A percentile compares a stretch with the other conserved stretches of the same genome.
Conservation (phyloP, 2,797 vertebrate genomes). For the Poeciliopsis presidionis region DNA sequence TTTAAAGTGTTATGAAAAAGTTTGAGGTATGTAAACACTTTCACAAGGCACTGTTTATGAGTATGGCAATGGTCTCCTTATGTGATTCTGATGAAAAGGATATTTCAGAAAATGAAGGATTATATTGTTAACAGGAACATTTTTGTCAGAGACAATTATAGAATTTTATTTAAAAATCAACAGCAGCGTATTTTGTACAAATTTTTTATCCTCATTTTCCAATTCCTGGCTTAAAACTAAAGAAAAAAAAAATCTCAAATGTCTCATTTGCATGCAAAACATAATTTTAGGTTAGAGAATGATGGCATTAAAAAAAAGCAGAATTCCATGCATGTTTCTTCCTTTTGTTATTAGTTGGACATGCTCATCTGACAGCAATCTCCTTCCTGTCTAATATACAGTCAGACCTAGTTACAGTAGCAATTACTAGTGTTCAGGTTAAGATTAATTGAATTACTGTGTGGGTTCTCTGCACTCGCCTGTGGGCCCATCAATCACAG, state of each 20-base stretch:
- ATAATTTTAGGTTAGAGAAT: constrained; percentile 55
- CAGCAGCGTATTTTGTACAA: background rate
- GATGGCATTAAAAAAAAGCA: constrained; percentile 12
- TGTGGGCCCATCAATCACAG: constrained; percentile 75
- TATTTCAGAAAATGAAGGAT: constrained; percentile 12
- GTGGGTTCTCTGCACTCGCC: constrained; percentile 66
- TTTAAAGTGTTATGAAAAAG: background rate
- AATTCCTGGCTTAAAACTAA: constrained; percentile 24
- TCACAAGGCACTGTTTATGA: background rate
- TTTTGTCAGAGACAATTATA: constrained; percentile 25
- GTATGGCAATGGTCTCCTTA: constrained; percentile 16
- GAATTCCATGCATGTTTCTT: constrained; percentile 47
- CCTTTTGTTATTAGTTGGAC: constrained; percentile 58
- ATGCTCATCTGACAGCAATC: constrained; percentile 62
- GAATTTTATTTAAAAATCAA: constrained; percentile 9
- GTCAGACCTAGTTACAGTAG: constrained; percentile 77
- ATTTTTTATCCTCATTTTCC: constrained; percentile 22
- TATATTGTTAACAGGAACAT: background rate
- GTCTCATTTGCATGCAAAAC: constrained; percentile 84
- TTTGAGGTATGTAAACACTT: background rate
- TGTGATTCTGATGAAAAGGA: background rate
- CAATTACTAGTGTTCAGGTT: constrained; percentile 80
- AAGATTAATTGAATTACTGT: constrained; percentile 82
- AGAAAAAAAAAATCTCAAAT: constrained; percentile 50
- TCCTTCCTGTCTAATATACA: constrained; percentile 72